These are phyloP conservation scores for Brachylomia viminalis DNA, from an alignment of 2,888 invertebrate genomes.

Conservation along the genomic window DNA sequence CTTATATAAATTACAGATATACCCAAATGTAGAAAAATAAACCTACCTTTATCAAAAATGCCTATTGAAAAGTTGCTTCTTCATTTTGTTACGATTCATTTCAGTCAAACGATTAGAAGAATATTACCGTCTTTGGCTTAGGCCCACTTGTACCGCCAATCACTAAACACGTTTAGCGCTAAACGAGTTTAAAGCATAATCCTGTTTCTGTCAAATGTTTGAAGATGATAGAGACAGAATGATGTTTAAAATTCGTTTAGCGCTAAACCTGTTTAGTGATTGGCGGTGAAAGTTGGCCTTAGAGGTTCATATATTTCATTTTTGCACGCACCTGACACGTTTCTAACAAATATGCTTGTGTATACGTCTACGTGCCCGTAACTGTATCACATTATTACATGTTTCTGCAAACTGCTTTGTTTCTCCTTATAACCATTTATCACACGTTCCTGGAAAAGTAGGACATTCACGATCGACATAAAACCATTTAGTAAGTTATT, in stretches of 20 bases:
- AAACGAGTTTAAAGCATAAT: too few species aligned
- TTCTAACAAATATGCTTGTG: not conserved
- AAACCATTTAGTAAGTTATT: not conserved
- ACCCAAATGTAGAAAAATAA: too few species aligned
- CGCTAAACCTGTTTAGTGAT: too few species aligned
- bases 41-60: not conserved
- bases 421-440: conserved; percentile 1
- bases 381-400: conserved; percentile 18
- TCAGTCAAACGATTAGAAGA: not conserved
- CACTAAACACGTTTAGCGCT: too few species aligned
- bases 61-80: not conserved
- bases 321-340: not conserved
- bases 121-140: not conserved
- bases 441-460: not conserved
- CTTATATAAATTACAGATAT: too few species aligned
- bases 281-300: too few species aligned
- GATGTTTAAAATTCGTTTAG: too few species aligned
- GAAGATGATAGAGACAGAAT: too few species aligned
- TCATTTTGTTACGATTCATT: not conserved
- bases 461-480: not conserved
- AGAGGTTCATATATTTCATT: not conserved
- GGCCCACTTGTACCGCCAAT: too few species aligned
- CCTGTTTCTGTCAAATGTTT: too few species aligned
- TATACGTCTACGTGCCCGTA: conserved; percentile 5
- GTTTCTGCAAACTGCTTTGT: not conserved